Evolutionary conservation across 2,113 vertebrate genomes (phyloP).

Genomic region (Empidonax alnorum): DNA sequence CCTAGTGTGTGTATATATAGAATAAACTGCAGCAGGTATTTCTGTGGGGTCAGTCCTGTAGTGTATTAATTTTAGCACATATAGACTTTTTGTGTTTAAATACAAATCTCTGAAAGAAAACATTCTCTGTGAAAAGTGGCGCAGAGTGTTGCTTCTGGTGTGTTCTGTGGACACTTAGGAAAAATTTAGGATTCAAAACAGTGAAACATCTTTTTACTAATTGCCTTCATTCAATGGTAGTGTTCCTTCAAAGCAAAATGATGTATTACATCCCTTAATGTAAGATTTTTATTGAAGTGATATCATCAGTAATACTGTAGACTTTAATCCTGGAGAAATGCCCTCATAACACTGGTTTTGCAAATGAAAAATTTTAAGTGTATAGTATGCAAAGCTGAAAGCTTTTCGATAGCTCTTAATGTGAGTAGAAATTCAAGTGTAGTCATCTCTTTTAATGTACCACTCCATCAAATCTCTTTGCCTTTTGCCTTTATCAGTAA

Average conservation of each 20-base stretch:
- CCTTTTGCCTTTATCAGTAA: neutral
- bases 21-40: neutral
- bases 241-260: neutral
- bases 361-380: neutral
- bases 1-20: neutral
- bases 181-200: neutral
- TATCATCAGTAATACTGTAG: neutral
- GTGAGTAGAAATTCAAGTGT: neutral
- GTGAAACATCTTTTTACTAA: neutral
- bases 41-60: neutral
- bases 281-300: neutral
- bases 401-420: constrained; percentile 11
- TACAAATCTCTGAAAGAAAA: neutral
- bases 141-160: neutral
- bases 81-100: neutral
- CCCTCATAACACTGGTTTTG: neutral
- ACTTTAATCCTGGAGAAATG: neutral
- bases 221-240: neutral
- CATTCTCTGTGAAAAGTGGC: neutral
- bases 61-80: neutral
- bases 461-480: neutral
- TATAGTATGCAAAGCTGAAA: neutral
- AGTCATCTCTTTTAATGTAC: neutral
- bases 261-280: neutral
- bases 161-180: neutral